Evolutionary conservation across 1,140 invertebrate genomes (phyloP).

Genomic region (Drosophila varians): DNA sequence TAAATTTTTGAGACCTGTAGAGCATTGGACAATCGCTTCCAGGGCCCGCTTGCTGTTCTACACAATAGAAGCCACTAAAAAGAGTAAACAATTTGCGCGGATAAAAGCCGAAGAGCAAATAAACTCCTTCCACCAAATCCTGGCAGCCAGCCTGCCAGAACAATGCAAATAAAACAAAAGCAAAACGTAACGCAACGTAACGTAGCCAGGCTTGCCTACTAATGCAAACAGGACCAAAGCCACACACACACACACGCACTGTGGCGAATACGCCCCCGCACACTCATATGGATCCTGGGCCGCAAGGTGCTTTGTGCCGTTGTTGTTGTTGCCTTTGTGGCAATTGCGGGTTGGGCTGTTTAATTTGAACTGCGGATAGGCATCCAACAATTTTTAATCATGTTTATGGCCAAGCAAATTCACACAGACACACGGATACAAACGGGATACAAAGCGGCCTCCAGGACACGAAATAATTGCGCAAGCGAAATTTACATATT

Average conservation of each 20-base stretch:
- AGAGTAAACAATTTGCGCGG: slow-evolving; percentile 75
- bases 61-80: slow-evolving; percentile 75
- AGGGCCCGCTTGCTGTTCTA: slow-evolving; percentile 5
- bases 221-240: slow-evolving; percentile 65
- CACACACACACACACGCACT: slow-evolving; percentile 14
- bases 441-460: neutral
- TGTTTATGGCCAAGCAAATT: slow-evolving; percentile 64
- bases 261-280: slow-evolving; percentile 12
- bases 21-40: slow-evolving; percentile 28
- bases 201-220: slow-evolving; percentile 38
- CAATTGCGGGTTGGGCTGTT: slow-evolving; percentile 41
- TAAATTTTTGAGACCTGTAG: slow-evolving; percentile 4
- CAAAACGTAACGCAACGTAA: slow-evolving; percentile 37
- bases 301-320: slow-evolving; percentile 55
- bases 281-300: neutral
- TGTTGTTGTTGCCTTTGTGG: slow-evolving; percentile 39
- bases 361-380: slow-evolving; percentile 53
- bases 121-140: slow-evolving; percentile 54
- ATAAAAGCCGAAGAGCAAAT: slow-evolving; percentile 66
- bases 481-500: slow-evolving; percentile 36
- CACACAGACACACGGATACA: slow-evolving; percentile 10
- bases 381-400: slow-evolving; percentile 69
- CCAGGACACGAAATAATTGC: slow-evolving; percentile 37
- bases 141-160: slow-evolving; percentile 46
- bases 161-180: slow-evolving; percentile 74